A percentile compares a stretch with the other conserved stretches of the same genome.
Conservation (phyloP, 35 echinoderm and acorn worm species). For the Amphiura filiformis region DNA sequence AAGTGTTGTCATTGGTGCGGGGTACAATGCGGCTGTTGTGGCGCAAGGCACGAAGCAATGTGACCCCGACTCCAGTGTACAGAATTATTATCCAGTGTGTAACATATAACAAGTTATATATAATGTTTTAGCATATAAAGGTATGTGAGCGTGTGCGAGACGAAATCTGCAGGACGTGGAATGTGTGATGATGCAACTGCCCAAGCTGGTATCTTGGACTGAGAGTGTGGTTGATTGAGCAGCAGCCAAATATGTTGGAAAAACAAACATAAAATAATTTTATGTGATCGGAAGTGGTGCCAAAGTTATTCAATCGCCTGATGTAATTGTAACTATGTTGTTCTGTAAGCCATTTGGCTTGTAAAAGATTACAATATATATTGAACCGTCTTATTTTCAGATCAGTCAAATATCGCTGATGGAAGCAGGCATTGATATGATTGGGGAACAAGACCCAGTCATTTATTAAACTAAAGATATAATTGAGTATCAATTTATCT, state of each 20-base stretch:
- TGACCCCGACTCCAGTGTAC: slow-evolving; percentile 38
- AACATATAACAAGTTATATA: slow-evolving; percentile 9
- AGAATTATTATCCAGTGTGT: background rate
- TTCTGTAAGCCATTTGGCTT: too few relatives aligned
- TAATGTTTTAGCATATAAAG: slow-evolving; percentile 3
- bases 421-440: slow-evolving; percentile 26
- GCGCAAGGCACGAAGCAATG: slow-evolving; percentile 81
- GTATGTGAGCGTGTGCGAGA: background rate
- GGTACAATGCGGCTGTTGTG: slow-evolving; percentile 88
- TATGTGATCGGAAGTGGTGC: background rate
- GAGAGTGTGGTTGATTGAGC: background rate
- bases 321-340: slow-evolving; percentile 3
- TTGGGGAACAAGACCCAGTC: slow-evolving; percentile 11
- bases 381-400: too few relatives aligned
- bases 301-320: background rate
- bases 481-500: too few relatives aligned
- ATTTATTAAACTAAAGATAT: too few relatives aligned
- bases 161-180: background rate
- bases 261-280: too few relatives aligned
- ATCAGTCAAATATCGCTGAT: too few relatives aligned
- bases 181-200: background rate
- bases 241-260: background rate
- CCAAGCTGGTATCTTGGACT: slow-evolving; percentile 13
- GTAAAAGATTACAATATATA: too few relatives aligned
- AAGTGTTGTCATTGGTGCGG: slow-evolving; percentile 86